Evolutionary conservation across 2,888 invertebrate species (phyloP), one percentile per base, ranked within the genome.

Genomic region (Noctua janthina): DNA sequence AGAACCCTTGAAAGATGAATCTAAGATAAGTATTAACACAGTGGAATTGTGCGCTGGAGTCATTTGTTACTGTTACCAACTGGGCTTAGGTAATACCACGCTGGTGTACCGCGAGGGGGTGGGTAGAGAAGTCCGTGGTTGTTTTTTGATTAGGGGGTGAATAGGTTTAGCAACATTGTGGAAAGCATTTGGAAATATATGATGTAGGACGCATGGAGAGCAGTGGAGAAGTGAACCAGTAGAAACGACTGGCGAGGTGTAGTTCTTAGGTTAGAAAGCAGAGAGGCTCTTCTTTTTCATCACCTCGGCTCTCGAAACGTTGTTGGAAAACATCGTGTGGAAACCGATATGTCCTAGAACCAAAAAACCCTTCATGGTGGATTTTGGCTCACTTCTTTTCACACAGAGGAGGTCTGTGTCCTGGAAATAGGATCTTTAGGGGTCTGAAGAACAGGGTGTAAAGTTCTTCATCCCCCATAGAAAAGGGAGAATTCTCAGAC

Each of bases 1-100:
- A 94, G 95, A 93, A 93, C 93, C 93, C 92, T 91, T 93, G 94
- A 94, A 94, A 94, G 95, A 95, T 95, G 95, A 93, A 94, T 94
- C 91, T 87, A 83, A 90, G 94, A 95, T 95, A 95, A 95, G 95
- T 94, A 94, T 93, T 94, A 94, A 93, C 92, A 92, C 92, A 92
- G 79, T 75, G 76, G 74, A 88, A 86, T 84, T 87, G 83, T 85
- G 88, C 83, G 88, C 76, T 59, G 78, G 77, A 85, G 88, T 89
- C 90, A 92, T 92, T 92, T 92, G 91, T 91, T 82, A 72, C 79
- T 79, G 78, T 74, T 73, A 80, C 73, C 72, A 59, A 74, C 46
- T 35, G 15, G 74, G 54, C 62, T 84, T 83, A 62, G 67, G 62
- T 73, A 77, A 81, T 69, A 85, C 23, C 54, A 20, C 6, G 23